phyloP scores from a whole-genome alignment of 2,113 vertebrate species.

The Silurus meridionalis region DNA sequence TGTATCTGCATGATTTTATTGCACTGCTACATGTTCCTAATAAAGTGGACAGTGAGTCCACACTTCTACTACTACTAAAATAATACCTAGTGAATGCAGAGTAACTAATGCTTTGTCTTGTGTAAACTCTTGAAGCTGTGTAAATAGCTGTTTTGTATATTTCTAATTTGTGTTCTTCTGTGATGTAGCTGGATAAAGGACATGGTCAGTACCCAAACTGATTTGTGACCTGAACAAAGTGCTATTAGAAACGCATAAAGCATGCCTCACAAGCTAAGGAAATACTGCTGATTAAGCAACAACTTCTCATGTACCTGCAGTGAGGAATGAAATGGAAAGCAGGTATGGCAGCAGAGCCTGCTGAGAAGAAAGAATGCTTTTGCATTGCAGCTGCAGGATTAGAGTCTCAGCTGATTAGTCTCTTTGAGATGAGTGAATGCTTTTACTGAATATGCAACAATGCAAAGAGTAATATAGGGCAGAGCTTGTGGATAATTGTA shows the following conservation, averaged over 20 bases:
- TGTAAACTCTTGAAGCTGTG: background rate
- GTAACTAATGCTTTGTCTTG: background rate
- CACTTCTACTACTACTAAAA: no score
- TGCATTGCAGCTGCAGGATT: background rate
- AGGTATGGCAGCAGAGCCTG: background rate
- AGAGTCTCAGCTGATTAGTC: background rate
- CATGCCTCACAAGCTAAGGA: background rate
- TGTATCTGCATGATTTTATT: no score
- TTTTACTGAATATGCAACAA: background rate
- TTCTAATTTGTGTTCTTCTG: background rate
- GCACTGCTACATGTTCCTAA: no score
- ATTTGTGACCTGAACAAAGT: background rate
- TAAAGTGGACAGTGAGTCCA: no score
- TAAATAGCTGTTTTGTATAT: background rate
- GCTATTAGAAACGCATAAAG: background rate
- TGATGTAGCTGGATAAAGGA: background rate
- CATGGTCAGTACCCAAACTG: background rate
- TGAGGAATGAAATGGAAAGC: background rate
- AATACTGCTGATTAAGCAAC: background rate
- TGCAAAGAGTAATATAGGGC: background rate
- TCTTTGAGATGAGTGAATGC: background rate
- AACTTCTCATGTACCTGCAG: background rate
- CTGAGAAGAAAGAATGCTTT: background rate
- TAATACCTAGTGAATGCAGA: background rate
- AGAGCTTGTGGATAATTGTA: background rate